Conservation (phyloP, 2,797 vertebrate species). For the Schizothorax lantsangensis region DNA sequence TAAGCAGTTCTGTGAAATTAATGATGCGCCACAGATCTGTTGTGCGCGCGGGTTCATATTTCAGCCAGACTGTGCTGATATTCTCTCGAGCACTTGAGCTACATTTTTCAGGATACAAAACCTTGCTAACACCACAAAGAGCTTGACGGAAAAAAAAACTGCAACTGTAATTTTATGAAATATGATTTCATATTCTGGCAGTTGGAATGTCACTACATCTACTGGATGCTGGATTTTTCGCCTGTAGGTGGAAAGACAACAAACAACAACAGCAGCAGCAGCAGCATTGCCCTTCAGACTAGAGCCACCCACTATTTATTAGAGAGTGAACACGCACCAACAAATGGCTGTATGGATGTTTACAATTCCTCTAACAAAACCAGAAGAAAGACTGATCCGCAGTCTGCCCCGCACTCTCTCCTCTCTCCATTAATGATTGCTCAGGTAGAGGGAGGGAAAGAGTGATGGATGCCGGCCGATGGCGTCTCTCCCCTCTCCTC, state of each 20-base stretch:
- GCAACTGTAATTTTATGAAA: slow-evolving; percentile 27
- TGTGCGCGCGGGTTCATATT: slow-evolving; percentile 25
- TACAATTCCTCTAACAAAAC: slow-evolving; percentile 56
- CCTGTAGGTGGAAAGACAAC: slow-evolving; percentile 25
- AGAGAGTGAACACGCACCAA: slow-evolving; percentile 28
- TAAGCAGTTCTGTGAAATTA: slow-evolving; percentile 44
- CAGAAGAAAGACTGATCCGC: slow-evolving; percentile 31
- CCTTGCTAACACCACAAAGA: slow-evolving; percentile 27
- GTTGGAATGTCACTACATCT: slow-evolving; percentile 12
- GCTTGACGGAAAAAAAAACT: neutral
- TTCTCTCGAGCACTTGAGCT: slow-evolving; percentile 26
- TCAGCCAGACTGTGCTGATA: slow-evolving; percentile 36
- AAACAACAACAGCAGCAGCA: slow-evolving; percentile 4
- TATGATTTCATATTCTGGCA: slow-evolving; percentile 2
- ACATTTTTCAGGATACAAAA: slow-evolving; percentile 28
- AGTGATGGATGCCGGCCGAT: slow-evolving; percentile 59
- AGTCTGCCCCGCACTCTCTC: slow-evolving; percentile 17
- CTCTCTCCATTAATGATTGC: slow-evolving; percentile 47
- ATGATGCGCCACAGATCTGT: slow-evolving; percentile 39
- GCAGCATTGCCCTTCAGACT: slow-evolving; percentile 45
- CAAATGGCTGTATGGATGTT: slow-evolving; percentile 50
- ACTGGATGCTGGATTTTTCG: neutral
- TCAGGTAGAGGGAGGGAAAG: slow-evolving; percentile 51
- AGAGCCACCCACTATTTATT: slow-evolving; percentile 32
- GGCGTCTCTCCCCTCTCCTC: slow-evolving; percentile 39